phyloP scores from a whole-genome alignment of 2,888 invertebrate species.

The Sylvicola cinctus region DNA sequence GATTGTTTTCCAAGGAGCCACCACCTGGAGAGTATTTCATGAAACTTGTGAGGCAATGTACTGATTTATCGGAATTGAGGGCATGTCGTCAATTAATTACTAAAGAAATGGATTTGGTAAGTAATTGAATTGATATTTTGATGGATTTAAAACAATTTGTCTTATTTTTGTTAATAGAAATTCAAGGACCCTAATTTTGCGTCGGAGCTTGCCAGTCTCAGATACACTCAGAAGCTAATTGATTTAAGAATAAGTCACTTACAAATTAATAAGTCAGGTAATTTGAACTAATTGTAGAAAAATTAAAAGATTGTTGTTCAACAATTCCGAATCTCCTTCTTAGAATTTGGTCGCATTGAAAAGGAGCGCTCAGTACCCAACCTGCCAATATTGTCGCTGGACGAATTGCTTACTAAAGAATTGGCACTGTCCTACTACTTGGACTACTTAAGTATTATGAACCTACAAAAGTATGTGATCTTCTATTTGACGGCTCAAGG shows the following conservation, averaged over 20 bases:
- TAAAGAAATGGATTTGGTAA: conserved; percentile 11
- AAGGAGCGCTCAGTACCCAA: conserved; percentile 5
- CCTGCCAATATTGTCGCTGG: conserved; percentile 10
- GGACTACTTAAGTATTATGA: conserved; percentile 11
- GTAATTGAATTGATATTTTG: neutral
- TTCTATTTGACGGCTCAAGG: conserved; percentile 12
- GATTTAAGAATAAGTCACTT: conserved; percentile 10
- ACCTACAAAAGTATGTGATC: conserved; percentile 12
- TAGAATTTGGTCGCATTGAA: conserved; percentile 1
- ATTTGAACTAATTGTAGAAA: neutral
- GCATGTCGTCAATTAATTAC: conserved; percentile 11
- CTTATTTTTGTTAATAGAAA: conserved; percentile 7
- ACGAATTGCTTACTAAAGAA: conserved; percentile 12
- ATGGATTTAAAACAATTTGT: neutral
- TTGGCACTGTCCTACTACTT: conserved; percentile 11
- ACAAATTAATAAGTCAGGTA: conserved; percentile 8
- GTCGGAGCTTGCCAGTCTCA: conserved; percentile 10
- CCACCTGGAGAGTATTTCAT: conserved; percentile 11
- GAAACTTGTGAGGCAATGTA: conserved; percentile 10
- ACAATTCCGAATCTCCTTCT: neutral
- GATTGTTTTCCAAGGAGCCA: conserved; percentile 10
- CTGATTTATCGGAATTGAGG: conserved; percentile 10
- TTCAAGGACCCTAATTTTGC: conserved; percentile 8
- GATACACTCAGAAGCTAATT: conserved; percentile 11
- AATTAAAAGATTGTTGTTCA: neutral